Percentiles rank a stretch among this genome's conserved stretches.
phyloP scores from a whole-genome alignment of 2,888 invertebrate species.

The Shargacucullia verbasci region DNA sequence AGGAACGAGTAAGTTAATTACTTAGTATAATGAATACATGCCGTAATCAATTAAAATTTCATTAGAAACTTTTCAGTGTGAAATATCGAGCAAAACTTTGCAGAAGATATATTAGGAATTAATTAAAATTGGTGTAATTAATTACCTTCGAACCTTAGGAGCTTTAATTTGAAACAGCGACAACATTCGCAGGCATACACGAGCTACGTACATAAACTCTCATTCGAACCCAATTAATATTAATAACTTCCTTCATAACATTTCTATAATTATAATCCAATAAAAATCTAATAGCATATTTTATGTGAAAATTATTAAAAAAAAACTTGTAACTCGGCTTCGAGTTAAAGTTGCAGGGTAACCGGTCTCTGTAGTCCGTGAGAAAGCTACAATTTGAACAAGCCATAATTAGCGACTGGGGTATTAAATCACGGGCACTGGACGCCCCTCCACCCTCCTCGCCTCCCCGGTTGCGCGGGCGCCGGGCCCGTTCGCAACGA shows the following conservation, averaged over 20 bases:
- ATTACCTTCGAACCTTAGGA: background rate
- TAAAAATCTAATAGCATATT: conserved; percentile 53
- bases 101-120: background rate
- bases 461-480: conserved; percentile 47
- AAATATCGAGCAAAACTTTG: too few species aligned
- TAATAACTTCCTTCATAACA: conserved; percentile 56
- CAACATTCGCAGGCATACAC: conserved; percentile 33
- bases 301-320: conserved; percentile 49
- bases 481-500: conserved; percentile 55
- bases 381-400: conserved; percentile 89
- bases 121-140: background rate
- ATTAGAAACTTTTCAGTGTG: too few species aligned
- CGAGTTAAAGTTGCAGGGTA: conserved; percentile 51
- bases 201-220: conserved; percentile 24
- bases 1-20: too few species aligned
- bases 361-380: conserved; percentile 75
- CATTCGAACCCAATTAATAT: conserved; percentile 45
- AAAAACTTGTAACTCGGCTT: conserved; percentile 39
- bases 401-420: conserved; percentile 86
- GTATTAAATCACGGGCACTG: conserved; percentile 84
- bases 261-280: conserved; percentile 58
- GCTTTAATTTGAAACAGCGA: conserved; percentile 1
- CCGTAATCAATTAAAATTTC: too few species aligned
- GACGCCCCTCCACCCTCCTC: conserved; percentile 59
- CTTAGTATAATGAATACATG: too few species aligned